Evolutionary conservation across 2,113 vertebrate species (phyloP).

Genomic region (Sus scrofa): T2T-Sscrofa CM000818.6:7829501-7830000

Average conservation of each 20-base stretch:
- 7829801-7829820: constrained; percentile 33
- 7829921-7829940: not conserved
- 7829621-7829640: constrained; percentile 92
- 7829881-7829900: not conserved
- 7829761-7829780: not conserved
- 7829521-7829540: constrained; percentile 91
- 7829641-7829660: constrained; percentile 47
- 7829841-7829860: not conserved
- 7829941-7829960: not conserved
- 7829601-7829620: constrained; percentile 92
- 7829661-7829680: not conserved
- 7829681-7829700: not conserved
- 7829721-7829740: not conserved
- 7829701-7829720: not conserved
- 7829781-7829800: not conserved
- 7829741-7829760: not conserved
- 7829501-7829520: not conserved
- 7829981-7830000: not conserved
- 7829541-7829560: constrained; percentile 94
- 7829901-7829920: not conserved
- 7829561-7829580: constrained; percentile 86
- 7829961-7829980: constrained; percentile 22
- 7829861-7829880: not conserved
- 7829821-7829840: not conserved
- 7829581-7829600: constrained; percentile 84